A percentile compares a stretch with the other conserved stretches of the same genome.
Conservation (phyloP, 2,888 invertebrate genomes). For the Morpho deidamia region DNA sequence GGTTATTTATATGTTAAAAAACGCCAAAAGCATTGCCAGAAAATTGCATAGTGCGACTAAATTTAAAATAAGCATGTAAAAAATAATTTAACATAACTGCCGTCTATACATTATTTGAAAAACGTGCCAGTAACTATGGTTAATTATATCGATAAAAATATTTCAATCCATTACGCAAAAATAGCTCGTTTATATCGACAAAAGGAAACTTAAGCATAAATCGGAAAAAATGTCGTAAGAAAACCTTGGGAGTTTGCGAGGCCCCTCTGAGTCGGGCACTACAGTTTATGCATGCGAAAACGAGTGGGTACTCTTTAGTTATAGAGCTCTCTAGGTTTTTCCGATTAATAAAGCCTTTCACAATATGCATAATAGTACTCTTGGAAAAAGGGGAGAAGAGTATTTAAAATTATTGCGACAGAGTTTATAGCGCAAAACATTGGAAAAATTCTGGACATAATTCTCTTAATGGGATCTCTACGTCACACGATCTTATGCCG, state of each 20-base stretch:
- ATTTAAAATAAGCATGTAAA: neutral
- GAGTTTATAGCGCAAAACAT: no score
- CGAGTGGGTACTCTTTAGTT: conserved; percentile 9
- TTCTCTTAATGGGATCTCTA: no score
- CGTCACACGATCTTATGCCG: no score
- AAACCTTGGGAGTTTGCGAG: conserved; percentile 15
- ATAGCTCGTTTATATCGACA: conserved; percentile 5
- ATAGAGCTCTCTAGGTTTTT: neutral
- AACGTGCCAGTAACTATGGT: no score
- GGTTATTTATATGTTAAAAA: no score
- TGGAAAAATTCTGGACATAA: no score
- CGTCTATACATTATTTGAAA: neutral
- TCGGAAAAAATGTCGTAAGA: conserved; percentile 20
- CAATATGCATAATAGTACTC: no score
- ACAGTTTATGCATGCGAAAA: conserved; percentile 16
- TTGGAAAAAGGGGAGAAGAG: no score
- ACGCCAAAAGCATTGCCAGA: no score
- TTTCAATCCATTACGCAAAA: neutral
- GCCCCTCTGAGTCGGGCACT: conserved; percentile 8
- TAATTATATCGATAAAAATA: neutral
- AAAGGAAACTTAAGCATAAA: conserved; percentile 15
- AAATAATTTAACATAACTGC: no score
- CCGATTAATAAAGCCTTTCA: neutral
- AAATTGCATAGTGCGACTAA: no score
- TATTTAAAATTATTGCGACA: no score